Evolutionary conservation across 2,797 vertebrate species (phyloP), one percentile per base, ranked within the genome.

Genomic region (Falco biarmicus): DNA sequence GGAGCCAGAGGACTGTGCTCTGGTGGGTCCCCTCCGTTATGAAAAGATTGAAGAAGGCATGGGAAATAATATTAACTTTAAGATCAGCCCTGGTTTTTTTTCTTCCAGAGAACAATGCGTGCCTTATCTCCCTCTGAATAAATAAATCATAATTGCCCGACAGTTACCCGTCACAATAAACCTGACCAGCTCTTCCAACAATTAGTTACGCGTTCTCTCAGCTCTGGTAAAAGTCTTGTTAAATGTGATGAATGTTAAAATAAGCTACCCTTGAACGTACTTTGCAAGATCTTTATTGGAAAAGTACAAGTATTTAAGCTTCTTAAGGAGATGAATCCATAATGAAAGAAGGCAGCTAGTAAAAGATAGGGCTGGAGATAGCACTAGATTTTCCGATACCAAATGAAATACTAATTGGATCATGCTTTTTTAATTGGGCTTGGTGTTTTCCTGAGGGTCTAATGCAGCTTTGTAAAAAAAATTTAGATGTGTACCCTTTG

Each of bases 161-260:
- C 91, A 95, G 90, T 86, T 95, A 81, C 80, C 90, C 78, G 63
- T 95, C 95, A 95, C 95, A 95, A 95, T 90, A 96, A 97, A 96
- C 94, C 87, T 94, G 96, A 96, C 92, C 84, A 90, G 91, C 96
- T 95, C 94, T 94, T 93, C 92, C 95, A 97, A 84, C 90, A 94
- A 96, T 96, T 95, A 96, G 96, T 96, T 95, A 92, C 59, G 71
- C 86, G 83, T 94, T 96, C 95, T 97, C 95, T 95, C 94, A 34
- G 87, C 92, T 93, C 93, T 85, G 91, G 94, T 97, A 96, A 93
- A 95, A 93, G 84, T 92, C 96, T 95, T 96, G 90, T 96, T 97
- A 97, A 97, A 94, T 45, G 75, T 95, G 95, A 97, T 96, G 90
- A 95, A 96, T 96, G 96, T 91, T 96, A 95, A 95, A 94, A 90